These are phyloP conservation scores for Onychostruthus taczanowskii DNA, from an alignment of 2,113 vertebrate species.

Conservation along the genomic window DNA sequence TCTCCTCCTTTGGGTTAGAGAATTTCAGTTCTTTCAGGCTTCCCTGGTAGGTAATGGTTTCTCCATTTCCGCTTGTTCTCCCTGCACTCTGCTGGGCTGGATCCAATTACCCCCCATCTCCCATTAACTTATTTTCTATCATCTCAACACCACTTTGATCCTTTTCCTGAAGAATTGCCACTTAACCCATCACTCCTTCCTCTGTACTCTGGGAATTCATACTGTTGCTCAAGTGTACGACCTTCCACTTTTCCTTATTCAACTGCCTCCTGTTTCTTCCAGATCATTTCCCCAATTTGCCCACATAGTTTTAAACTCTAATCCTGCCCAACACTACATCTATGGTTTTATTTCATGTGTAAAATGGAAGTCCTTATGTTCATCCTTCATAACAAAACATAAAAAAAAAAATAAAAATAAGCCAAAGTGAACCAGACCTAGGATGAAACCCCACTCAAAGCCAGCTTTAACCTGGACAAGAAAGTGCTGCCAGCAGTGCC, in stretches of 20 bases:
- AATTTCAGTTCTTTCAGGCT: slow-evolving; percentile 4
- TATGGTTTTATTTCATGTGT: neutral
- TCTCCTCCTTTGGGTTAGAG: neutral
- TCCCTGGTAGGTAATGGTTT: neutral
- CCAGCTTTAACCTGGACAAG: neutral
- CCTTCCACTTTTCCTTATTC: neutral
- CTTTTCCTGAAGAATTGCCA: slow-evolving; percentile 3
- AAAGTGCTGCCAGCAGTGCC: fast-evolving
- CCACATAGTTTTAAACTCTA: neutral
- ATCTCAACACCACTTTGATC: slow-evolving; percentile 50
- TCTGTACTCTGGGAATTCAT: neutral
- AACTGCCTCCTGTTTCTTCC: neutral
- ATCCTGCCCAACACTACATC: neutral
- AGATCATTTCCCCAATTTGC: neutral
- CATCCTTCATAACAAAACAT: neutral
- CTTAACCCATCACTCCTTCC: neutral
- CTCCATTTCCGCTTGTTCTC: neutral
- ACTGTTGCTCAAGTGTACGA: neutral
- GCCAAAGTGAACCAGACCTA: fast-evolving
- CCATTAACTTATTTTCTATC: slow-evolving; percentile 25
- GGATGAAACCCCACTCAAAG: neutral
- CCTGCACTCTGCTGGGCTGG: slow-evolving; percentile 13
- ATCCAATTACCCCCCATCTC: slow-evolving; percentile 46
- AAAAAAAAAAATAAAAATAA: neutral
- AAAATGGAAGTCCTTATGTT: neutral